Percentiles rank a stretch among this genome's conserved stretches.
These are phyloP conservation scores for Sycobia sp. DNA, from an alignment of 1,140 invertebrate species.

Conservation along the genomic window DNA sequence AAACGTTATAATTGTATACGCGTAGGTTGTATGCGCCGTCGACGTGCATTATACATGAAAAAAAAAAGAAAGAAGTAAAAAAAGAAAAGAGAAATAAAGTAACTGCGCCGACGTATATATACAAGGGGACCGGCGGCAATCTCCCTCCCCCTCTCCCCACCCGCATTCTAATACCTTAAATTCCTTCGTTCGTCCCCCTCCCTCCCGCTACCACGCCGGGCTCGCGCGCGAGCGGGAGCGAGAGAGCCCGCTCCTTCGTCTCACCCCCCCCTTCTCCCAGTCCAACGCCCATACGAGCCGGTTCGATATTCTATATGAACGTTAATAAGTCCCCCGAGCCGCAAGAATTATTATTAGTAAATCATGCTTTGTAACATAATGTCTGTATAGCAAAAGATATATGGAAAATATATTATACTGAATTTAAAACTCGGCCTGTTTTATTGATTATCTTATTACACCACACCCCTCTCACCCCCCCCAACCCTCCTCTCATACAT, in stretches of 20 bases:
- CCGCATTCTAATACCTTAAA: too few species aligned
- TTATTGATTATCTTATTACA: constrained; percentile 25
- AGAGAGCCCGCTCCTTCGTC: too few species aligned
- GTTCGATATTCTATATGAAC: constrained; percentile 33
- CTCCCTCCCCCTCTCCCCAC: constrained; percentile 4
- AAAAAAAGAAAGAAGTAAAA: too few species aligned
- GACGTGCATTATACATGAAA: constrained; percentile 15
- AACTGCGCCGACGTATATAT: constrained; percentile 17
- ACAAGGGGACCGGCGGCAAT: constrained; percentile 9
- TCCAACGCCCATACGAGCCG: constrained; percentile 20
- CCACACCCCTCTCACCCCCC: too few species aligned
- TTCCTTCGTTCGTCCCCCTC: too few species aligned
- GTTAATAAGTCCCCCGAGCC: constrained; percentile 25
- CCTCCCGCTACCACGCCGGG: too few species aligned
- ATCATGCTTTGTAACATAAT: constrained; percentile 63
- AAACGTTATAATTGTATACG: constrained; percentile 39
- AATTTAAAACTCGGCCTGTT: constrained; percentile 50
- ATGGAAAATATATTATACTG: constrained; percentile 64
- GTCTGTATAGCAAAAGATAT: constrained; percentile 62
- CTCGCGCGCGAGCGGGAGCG: too few species aligned
- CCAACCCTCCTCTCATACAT: too few species aligned
- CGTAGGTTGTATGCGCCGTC: constrained; percentile 30
- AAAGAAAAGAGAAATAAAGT: too few species aligned
- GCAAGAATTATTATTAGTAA: constrained; percentile 43
- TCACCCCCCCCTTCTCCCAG: too few species aligned